phyloP scores from a whole-genome alignment of 2,888 invertebrate species.

The Conops quadrifasciatus region DNA sequence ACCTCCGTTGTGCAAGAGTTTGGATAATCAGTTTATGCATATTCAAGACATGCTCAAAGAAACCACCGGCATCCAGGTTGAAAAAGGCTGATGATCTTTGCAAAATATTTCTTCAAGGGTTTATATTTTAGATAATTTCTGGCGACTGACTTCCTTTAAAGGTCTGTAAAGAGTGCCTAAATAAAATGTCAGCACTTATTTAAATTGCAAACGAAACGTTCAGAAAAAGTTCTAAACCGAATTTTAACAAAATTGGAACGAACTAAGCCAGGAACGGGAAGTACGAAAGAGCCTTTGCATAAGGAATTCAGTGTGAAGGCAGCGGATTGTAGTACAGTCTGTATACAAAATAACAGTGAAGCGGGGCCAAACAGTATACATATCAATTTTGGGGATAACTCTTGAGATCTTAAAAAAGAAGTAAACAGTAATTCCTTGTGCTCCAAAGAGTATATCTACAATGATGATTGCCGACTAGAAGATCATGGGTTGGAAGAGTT shows the following conservation, averaged over 20 bases:
- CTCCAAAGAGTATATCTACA: too few relatives aligned
- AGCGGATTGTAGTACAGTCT: constrained; percentile 7
- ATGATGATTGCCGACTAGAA: too few relatives aligned
- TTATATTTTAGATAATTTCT: constrained; percentile 32
- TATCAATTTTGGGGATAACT: too few relatives aligned
- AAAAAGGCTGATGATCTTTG: background rate
- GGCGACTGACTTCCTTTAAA: constrained; percentile 36
- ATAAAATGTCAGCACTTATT: constrained; percentile 40
- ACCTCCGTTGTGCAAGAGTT: constrained; percentile 28
- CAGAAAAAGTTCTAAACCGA: constrained; percentile 37
- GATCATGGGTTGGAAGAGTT: too few relatives aligned
- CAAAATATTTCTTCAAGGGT: background rate
- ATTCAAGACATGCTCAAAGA: constrained; percentile 39
- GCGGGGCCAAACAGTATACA: too few relatives aligned
- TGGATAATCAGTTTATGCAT: constrained; percentile 36
- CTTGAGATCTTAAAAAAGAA: too few relatives aligned
- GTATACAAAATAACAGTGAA: background rate
- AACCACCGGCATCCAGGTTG: constrained; percentile 36
- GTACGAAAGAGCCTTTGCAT: background rate
- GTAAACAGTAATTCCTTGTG: too few relatives aligned
- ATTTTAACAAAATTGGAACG: constrained; percentile 29
- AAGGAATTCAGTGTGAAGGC: background rate
- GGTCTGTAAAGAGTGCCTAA: constrained; percentile 43
- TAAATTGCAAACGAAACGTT: constrained; percentile 41
- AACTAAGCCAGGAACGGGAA: background rate